Conservation (phyloP, 2,888 invertebrate species). For the Thymelicus sylvestris region DNA sequence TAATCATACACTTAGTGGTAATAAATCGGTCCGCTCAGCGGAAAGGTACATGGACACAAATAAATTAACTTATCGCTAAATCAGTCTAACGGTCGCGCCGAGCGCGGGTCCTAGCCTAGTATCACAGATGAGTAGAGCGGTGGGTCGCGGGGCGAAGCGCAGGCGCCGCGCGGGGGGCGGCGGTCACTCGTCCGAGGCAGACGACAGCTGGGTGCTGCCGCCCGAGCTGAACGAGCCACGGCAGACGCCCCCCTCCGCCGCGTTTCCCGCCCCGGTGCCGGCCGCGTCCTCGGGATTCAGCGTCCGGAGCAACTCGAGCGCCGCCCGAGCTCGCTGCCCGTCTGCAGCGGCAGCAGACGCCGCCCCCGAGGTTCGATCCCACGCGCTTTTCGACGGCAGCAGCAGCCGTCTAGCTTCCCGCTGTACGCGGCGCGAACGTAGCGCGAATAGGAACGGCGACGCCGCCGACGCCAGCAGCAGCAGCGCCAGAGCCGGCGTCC, state of each 20-base stretch:
- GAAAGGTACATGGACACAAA: constrained; percentile 83
- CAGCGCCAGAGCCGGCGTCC: constrained; percentile 81
- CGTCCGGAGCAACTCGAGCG: constrained; percentile 72
- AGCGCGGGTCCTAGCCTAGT: constrained; percentile 80
- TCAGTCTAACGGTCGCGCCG: constrained; percentile 83
- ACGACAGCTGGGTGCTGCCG: constrained; percentile 86
- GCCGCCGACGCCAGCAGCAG: constrained; percentile 86
- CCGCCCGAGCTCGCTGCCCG: constrained; percentile 77
- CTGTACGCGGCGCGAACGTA: constrained; percentile 88
- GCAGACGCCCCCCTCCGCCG: constrained; percentile 80
- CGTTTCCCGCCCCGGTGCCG: constrained; percentile 62
- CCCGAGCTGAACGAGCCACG: constrained; percentile 87
- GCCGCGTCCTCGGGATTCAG: constrained; percentile 68
- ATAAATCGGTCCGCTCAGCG: constrained; percentile 80
- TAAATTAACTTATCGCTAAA: constrained; percentile 82
- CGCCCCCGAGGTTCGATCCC: constrained; percentile 81
- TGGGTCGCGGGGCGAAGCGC: constrained; percentile 75
- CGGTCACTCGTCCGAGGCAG: constrained; percentile 85
- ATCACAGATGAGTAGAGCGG: constrained; percentile 84
- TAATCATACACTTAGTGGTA: constrained; percentile 73
- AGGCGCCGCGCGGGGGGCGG: constrained; percentile 65
- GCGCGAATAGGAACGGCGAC: constrained; percentile 91
- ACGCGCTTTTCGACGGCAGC: constrained; percentile 78
- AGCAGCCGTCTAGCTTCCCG: constrained; percentile 72
- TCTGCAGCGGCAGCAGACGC: constrained; percentile 82